Base-by-base conservation (phyloP, 1,140 invertebrate genomes). In the Diuraphis noxia region DNA sequence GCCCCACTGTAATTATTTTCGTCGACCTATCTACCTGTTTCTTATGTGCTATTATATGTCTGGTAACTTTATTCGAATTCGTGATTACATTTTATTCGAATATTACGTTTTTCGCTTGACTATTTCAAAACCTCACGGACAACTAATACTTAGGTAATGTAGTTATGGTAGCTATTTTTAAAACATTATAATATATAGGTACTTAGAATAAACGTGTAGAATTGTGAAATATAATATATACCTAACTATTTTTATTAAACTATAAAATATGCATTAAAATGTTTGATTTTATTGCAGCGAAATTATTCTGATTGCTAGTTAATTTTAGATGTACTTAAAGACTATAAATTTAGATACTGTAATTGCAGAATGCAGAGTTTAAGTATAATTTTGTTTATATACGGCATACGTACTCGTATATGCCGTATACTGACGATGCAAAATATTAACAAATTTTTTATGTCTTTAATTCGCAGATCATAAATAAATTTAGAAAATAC, bases 271-370 rank as follows among this genome's bases (percentile, higher is more conserved):
- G 56, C 56, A 72, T n/a, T 72, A 72, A 72, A 72, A n/a, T 72
- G 56, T 72, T n/a, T 72, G 56, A 72, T 72, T 72, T 72, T 72
- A 72, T 72, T 72, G n/a, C 56, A n/a, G 56, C 56, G n/a, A 72
- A 72, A 72, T 72, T 72, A n/a, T 72, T 72, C n/a, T 72, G 56
- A 72, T 72, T 72, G 34, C 56, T 17, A 17, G 56, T n/a, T 72
- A 72, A 72, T 72, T 72, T 72, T 72, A 72, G 5, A n/a, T n/a
- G 21, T 23, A 23, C n/a, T 13, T 72, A 72, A 72, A 23, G 19
- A n/a, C 56, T 72, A 72, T 72, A 72, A 72, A 72, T n/a, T 72
- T n/a, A 17, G n/a, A n/a, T 72, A 17, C 13, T n/a, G n/a, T 72
- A 72, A 72, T 72, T 72, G 30, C 56, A n/a, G n/a, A 72, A 13